Evolutionary conservation across 2,797 vertebrate genomes (phyloP), one percentile per base, ranked within the genome.

Genomic region (Poliocrania exsul): DNA sequence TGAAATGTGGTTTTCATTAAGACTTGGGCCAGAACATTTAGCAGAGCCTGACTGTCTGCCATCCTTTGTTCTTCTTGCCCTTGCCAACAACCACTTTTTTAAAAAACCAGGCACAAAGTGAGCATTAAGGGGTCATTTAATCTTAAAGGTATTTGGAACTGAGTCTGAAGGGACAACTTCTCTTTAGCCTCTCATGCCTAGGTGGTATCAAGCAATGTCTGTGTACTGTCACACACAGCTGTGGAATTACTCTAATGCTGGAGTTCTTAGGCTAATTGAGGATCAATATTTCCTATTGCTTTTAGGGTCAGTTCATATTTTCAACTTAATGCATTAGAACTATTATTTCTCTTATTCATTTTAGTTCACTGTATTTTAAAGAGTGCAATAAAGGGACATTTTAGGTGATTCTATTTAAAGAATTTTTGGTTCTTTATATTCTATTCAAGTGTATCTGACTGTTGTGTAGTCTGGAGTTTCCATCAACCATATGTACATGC

Each of bases 1-100:
- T 98, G 98, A 98, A 98, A 98, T 98, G 98, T 98, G 98, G 97
- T 98, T 99, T 98, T 98, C 98, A 97, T 99, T 98, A 98, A 97
- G 97, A 97, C 96, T 96, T 91, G 64, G 95, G 97, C 97, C 97
- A 98, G 97, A 98, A 97, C 97, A 93, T 98, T 98, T 97, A 98
- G 98, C 97, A 95, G 97, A 98, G 97, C 97, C 98, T 97, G 96
- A 97, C 96, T 97, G 96, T 95, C 96, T 97, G 90, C 97, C 96
- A 96, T 96, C 90, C 95, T 97, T 97, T 96, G 85, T 97, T 96
- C 93, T 92, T 91, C 90, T 86, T 86, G 95, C 83, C 81, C 42
- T 88, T 97, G 96, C 95, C 95, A 92, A 20, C 91, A 95, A 90
- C 81, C 75, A 62, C 84, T 96, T 97, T 91, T 88, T 6, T 1